Evolutionary conservation across 1,140 invertebrate genomes (phyloP), one percentile per base, ranked within the genome.

Genomic region (Drosophila nigrodunni): DNA sequence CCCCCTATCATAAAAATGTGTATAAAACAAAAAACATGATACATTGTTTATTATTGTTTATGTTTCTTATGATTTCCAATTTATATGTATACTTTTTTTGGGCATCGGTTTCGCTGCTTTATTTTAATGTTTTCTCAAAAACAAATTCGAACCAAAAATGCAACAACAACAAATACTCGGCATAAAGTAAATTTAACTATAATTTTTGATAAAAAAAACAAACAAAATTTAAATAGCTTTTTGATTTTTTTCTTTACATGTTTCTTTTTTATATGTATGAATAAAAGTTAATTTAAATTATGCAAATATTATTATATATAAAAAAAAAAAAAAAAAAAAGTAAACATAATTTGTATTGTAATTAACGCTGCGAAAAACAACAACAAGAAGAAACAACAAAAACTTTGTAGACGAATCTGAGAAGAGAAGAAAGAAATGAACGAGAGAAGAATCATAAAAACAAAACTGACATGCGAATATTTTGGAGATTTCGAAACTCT

Each of bases 321-420:
- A 74, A 80, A 68, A 66, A 15, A n/a, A 62, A 13, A 87, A 74
- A 80, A 69, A 80, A 68, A 66, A n/a, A 57, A 62, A 13, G 49
- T 79, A 79, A 72, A 78, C 77, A 88, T 88, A 75, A 83, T 83
- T 87, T 83, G 50, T 80, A 88, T 57, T 87, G 83, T 87, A 87
- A 87, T 88, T 87, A 88, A 88, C 65, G 83, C 85, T 88, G 83
- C 83, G 73, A 68, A 73, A 60, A 82, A 79, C 78, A 65, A 67
- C 30, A 47, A 60, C 47, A 77, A 76, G 25, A 69, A 75, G 41
- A 69, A 44, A 57, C 47, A 62, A 49, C 34, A 54, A 37, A 54
- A 44, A 69, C 34, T 35, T 54, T 61, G 74, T 66, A 62, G 69
- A 58, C 54, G 44, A 75, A 66, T 46, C 41, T 54, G 41, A 71